A percentile compares a stretch with the other conserved stretches of the same genome.
phyloP scores from a whole-genome alignment of 2,797 vertebrate species.

The Euthynnus affinis region DNA sequence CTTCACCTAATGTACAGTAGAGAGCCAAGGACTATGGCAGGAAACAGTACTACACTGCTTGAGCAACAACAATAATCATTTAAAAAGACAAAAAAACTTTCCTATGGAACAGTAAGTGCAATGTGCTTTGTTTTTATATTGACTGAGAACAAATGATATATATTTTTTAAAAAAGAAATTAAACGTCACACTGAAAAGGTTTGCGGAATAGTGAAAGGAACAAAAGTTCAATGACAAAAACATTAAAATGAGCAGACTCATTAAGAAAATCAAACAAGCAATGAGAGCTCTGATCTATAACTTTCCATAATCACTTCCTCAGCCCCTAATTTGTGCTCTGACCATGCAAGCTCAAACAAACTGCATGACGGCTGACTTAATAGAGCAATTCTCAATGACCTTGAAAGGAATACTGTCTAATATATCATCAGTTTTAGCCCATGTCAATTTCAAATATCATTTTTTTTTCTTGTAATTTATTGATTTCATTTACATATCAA shows the following conservation, averaged over 20 bases:
- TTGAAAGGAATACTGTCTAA: slow-evolving; percentile 90
- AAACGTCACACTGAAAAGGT: slow-evolving; percentile 91
- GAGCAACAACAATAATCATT: slow-evolving; percentile 89
- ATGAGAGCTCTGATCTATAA: slow-evolving; percentile 86
- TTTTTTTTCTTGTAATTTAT: slow-evolving; percentile 88
- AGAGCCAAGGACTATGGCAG: slow-evolving; percentile 86
- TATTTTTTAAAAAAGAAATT: slow-evolving; percentile 92
- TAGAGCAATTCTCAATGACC: slow-evolving; percentile 82
- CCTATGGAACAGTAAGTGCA: slow-evolving; percentile 93
- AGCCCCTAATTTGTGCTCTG: slow-evolving; percentile 85
- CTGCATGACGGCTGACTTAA: slow-evolving; percentile 76
- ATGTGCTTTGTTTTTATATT: slow-evolving; percentile 93
- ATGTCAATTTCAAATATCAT: slow-evolving; percentile 88
- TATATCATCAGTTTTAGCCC: slow-evolving; percentile 90
- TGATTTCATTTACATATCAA: slow-evolving; percentile 90
- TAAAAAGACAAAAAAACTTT: slow-evolving; percentile 90
- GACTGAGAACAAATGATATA: slow-evolving; percentile 93
- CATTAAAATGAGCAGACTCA: slow-evolving; percentile 74
- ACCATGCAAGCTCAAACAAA: slow-evolving; percentile 84
- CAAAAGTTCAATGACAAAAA: slow-evolving; percentile 79
- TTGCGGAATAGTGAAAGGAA: slow-evolving; percentile 87
- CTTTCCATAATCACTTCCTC: slow-evolving; percentile 85
- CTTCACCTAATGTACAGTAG: slow-evolving; percentile 78
- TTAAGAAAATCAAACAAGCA: slow-evolving; percentile 77
- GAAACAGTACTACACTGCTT: slow-evolving; percentile 89